Conservation (phyloP, 2,888 invertebrate genomes). For the Drosophila histrio region DNA sequence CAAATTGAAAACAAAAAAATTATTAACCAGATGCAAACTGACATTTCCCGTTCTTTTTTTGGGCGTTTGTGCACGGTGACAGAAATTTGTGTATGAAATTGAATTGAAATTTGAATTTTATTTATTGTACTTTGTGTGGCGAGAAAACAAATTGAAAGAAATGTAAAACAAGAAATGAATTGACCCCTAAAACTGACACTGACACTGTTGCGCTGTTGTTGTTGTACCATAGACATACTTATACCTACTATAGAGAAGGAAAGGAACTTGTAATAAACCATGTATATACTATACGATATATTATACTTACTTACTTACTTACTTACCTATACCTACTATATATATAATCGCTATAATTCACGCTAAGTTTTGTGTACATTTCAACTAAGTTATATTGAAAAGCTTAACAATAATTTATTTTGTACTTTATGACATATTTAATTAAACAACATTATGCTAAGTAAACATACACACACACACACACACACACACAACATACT, state of each 20-base stretch:
- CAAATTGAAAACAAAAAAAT: constrained; percentile 26
- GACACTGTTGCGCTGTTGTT: constrained; percentile 79
- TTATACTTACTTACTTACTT: constrained; percentile 11
- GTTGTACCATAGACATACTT: constrained; percentile 72
- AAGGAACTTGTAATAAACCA: constrained; percentile 65
- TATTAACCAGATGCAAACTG: constrained; percentile 45
- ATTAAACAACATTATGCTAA: constrained; percentile 49
- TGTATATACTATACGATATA: constrained; percentile 48
- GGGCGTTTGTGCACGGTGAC: constrained; percentile 69
- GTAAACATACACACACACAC: constrained; percentile 28
- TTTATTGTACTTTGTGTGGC: constrained; percentile 51
- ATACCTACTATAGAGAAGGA: constrained; percentile 25
- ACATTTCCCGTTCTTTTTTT: constrained; percentile 32
- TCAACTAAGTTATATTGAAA: constrained; percentile 62
- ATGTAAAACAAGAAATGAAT: constrained; percentile 28
- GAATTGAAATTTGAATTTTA: constrained; percentile 43
- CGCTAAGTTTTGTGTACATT: constrained; percentile 74
- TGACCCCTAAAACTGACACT: constrained; percentile 64
- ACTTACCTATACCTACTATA: no score
- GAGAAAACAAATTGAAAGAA: constrained; percentile 21
- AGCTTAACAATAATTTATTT: constrained; percentile 71
- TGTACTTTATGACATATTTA: constrained; percentile 64
- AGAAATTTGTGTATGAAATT: constrained; percentile 53
- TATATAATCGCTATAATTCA: constrained; percentile 52
- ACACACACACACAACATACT: constrained; percentile 27